Conservation (phyloP, 2,888 invertebrate genomes). For the Erebia ligea region DNA sequence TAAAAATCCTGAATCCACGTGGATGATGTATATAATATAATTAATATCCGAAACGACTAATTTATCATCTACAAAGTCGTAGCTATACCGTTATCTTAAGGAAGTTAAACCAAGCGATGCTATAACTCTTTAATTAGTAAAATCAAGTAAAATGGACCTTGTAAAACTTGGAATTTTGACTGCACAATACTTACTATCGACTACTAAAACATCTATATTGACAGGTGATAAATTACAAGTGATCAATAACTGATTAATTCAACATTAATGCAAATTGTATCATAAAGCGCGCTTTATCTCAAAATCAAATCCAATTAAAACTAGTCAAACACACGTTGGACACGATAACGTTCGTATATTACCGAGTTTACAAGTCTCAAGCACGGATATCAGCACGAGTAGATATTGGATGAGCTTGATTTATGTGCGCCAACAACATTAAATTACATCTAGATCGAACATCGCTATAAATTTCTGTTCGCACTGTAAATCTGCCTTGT, state of each 20-base stretch:
- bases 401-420: slow-evolving; percentile 72
- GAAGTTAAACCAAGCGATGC: no score
- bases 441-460: slow-evolving; percentile 82
- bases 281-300: slow-evolving; percentile 26
- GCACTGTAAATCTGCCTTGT: slow-evolving; percentile 79
- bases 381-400: slow-evolving; percentile 64
- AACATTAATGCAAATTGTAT: slow-evolving; percentile 29
- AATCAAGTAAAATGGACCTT: no score
- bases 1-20: no score
- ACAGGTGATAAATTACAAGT: slow-evolving; percentile 23
- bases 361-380: slow-evolving; percentile 65
- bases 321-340: slow-evolving; percentile 50
- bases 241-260: slow-evolving; percentile 11
- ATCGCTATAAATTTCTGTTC: slow-evolving; percentile 77
- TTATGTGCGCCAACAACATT: slow-evolving; percentile 78
- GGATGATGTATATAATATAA: no score
- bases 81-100: no score
- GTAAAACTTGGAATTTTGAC: no score
- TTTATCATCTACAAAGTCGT: no score
- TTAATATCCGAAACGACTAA: no score
- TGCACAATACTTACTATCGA: background rate
- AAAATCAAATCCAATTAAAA: slow-evolving; percentile 52
- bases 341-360: slow-evolving; percentile 58
- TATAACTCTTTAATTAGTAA: no score
- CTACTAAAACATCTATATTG: background rate